These are phyloP conservation scores for Chondrosia reniformis DNA, from an alignment of 37 sponge, comb jelly and placozoan genomes.

Conservation along the genomic window DNA sequence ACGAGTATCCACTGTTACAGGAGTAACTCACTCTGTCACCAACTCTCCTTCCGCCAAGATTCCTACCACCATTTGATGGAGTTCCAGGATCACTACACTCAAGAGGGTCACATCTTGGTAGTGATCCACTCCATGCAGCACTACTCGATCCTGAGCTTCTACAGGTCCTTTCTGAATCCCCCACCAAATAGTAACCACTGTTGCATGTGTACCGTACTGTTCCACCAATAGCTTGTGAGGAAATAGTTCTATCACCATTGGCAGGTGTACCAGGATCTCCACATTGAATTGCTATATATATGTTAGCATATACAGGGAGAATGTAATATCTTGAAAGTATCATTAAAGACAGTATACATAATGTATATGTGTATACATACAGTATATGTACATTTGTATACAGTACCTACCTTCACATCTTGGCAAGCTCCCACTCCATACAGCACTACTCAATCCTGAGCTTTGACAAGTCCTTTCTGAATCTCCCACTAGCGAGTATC, in stretches of 20 bases:
- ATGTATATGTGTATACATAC: background rate
- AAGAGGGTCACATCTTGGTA: conserved; percentile 34
- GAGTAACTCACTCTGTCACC: background rate
- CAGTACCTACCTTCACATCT: conserved; percentile 36
- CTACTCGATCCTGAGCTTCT: background rate
- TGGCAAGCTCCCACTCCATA: conserved; percentile 51
- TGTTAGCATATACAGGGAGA: too few species aligned
- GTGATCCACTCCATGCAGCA: conserved; percentile 36
- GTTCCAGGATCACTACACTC: background rate
- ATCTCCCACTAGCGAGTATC: conserved; percentile 40
- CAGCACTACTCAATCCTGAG: background rate
- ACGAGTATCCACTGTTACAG: background rate
- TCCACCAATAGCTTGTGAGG: background rate
- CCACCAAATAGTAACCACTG: conserved; percentile 15
- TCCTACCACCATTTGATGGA: background rate
- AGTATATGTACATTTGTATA: background rate
- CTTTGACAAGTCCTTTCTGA: conserved; percentile 30
- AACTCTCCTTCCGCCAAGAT: background rate
- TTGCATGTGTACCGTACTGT: background rate
- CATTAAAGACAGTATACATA: background rate
- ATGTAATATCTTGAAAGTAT: background rate
- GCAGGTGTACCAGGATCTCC: background rate
- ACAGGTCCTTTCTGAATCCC: background rate
- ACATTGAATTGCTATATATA: too few species aligned
- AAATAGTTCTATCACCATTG: background rate